These are phyloP conservation scores for Tragopan temminckii DNA, from an alignment of 2,797 vertebrate species.

Conservation along the genomic window DNA sequence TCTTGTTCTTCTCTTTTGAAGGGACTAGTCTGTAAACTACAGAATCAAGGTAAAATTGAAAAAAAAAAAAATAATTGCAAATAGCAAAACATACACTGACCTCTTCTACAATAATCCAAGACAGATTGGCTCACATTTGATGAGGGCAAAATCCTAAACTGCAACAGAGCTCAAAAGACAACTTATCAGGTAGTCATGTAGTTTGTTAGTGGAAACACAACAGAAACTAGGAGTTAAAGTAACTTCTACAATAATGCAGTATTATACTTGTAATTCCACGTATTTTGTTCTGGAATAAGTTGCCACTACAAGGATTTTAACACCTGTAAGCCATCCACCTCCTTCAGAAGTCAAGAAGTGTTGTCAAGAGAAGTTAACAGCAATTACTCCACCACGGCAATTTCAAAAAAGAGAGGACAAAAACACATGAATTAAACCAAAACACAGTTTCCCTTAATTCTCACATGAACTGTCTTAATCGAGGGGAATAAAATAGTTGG, in stretches of 20 bases:
- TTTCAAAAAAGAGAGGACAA: background rate
- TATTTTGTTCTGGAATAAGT: slow-evolving; percentile 18
- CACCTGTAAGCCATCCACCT: slow-evolving; percentile 42
- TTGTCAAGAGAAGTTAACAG: background rate
- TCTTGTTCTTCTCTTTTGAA: background rate
- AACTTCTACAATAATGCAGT: background rate
- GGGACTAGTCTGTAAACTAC: background rate
- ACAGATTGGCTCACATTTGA: rapidly evolving
- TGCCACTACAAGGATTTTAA: slow-evolving; percentile 32
- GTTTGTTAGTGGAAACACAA: background rate
- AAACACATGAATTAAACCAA: slow-evolving; percentile 7
- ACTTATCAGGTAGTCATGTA: background rate
- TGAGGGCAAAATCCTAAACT: background rate
- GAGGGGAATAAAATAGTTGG: background rate
- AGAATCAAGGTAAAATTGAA: background rate
- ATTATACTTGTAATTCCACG: background rate
- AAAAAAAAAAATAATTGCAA: background rate
- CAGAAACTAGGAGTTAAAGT: background rate
- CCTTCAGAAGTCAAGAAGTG: slow-evolving; percentile 17
- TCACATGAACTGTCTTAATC: background rate
- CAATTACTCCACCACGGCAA: background rate
- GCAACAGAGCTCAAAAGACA: background rate
- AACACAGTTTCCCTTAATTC: background rate
- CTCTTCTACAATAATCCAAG: background rate
- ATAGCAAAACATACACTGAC: background rate